phyloP scores from a whole-genome alignment of 2,797 vertebrate genomes.

The Peromyscus melanophrys region DNA sequence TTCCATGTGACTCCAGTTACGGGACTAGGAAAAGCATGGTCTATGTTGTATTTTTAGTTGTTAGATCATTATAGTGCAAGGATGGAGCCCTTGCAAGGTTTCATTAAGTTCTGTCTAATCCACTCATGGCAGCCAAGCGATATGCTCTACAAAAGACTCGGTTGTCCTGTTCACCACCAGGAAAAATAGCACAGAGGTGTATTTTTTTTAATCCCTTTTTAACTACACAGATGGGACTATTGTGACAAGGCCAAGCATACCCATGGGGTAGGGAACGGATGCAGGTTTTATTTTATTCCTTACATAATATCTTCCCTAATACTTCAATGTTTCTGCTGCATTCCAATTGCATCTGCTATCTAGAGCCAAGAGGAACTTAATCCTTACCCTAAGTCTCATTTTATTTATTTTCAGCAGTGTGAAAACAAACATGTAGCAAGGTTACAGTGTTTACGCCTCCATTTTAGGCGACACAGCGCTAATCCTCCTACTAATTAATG shows the following conservation, averaged over 20 bases:
- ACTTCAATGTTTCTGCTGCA: constrained; percentile 9
- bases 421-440: constrained; percentile 79
- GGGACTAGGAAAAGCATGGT: not conserved
- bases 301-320: not conserved
- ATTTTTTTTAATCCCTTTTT: constrained; percentile 15
- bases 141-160: not conserved
- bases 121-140: not conserved
- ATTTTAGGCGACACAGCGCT: constrained; percentile 61
- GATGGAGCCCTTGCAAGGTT: fast-evolving
- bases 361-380: constrained; percentile 75
- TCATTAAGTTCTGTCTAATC: fast-evolving
- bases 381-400: constrained; percentile 78
- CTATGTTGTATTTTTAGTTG: constrained; percentile 27
- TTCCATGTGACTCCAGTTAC: not conserved
- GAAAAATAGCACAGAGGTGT: not conserved
- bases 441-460: constrained; percentile 69
- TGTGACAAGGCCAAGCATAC: not conserved
- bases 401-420: constrained; percentile 83
- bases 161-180: not conserved
- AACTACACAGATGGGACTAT: not conserved
- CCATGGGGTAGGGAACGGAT: not conserved
- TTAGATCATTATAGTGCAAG: not conserved
- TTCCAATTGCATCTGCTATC: constrained; percentile 58
- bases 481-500: constrained; percentile 79
- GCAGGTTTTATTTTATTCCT: not conserved